Conservation (phyloP, 1,140 invertebrate genomes). For the Periplaneta americana region DNA sequence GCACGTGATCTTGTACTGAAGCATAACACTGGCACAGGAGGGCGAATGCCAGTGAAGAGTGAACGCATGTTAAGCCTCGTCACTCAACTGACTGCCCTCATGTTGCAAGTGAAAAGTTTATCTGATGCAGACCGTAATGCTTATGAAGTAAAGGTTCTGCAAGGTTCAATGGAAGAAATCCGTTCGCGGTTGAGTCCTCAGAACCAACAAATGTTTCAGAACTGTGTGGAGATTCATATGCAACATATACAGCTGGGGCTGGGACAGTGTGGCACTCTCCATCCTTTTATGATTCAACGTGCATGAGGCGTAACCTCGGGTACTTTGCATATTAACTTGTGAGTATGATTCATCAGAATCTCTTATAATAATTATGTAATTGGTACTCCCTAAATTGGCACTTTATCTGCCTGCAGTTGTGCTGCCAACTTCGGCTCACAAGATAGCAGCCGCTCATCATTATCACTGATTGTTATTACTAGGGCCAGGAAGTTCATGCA, state of each 20-base stretch:
- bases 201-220: constrained; percentile 82
- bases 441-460: too few relatives aligned
- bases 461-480: too few relatives aligned
- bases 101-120: constrained; percentile 90
- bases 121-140: constrained; percentile 85
- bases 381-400: too few relatives aligned
- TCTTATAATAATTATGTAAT: too few relatives aligned
- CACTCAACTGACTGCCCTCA: constrained; percentile 80
- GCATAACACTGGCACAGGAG: constrained; percentile 55
- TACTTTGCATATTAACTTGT: too few relatives aligned
- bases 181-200: constrained; percentile 68
- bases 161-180: constrained; percentile 87
- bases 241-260: constrained; percentile 86
- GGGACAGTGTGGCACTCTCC: constrained; percentile 42
- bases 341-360: too few relatives aligned
- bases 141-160: constrained; percentile 87
- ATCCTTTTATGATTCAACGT: constrained; percentile 16
- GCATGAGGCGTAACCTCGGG: background rate
- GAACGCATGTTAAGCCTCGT: constrained; percentile 68
- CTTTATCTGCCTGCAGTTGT: too few relatives aligned
- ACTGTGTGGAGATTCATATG: constrained; percentile 86
- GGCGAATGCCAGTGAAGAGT: constrained; percentile 53
- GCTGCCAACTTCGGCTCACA: too few relatives aligned
- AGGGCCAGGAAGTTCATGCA: too few relatives aligned
- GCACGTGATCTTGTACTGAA: constrained; percentile 74